These are phyloP conservation scores for Cirrhinus molitorella DNA, from an alignment of 2,797 vertebrate genomes.

Conservation along the genomic window DNA sequence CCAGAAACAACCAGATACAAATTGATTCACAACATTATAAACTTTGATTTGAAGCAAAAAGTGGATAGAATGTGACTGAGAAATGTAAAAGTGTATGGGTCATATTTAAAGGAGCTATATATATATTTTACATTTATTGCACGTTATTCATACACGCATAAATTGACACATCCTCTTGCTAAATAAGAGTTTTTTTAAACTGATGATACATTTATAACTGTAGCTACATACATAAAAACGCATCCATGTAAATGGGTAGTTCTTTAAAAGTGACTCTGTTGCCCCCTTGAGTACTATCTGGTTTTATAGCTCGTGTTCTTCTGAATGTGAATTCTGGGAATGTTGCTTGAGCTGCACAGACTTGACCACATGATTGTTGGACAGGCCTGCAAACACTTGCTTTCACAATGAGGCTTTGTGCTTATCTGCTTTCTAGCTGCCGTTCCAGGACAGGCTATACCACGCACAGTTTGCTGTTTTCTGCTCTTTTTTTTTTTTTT, in stretches of 20 bases:
- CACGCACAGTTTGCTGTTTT: background rate
- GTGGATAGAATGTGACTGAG: background rate
- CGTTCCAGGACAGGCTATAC: constrained; percentile 18
- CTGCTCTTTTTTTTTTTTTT: background rate
- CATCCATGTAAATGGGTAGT: background rate
- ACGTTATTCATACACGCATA: too few species aligned
- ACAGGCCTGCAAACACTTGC: constrained; percentile 40
- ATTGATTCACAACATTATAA: background rate
- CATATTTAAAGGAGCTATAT: too few species aligned
- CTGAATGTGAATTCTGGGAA: constrained; percentile 4
- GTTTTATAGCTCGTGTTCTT: constrained; percentile 9
- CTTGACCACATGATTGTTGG: constrained; percentile 45
- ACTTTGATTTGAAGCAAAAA: background rate
- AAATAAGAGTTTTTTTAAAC: background rate
- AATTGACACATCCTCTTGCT: too few species aligned
- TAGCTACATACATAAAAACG: background rate
- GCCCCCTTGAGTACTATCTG: background rate
- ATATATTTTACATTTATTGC: too few species aligned
- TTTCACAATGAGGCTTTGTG: constrained; percentile 57
- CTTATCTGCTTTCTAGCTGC: constrained; percentile 51
- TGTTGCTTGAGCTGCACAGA: background rate
- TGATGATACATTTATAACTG: background rate
- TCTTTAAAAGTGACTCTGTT: background rate
- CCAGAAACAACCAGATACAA: too few species aligned
- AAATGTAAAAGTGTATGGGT: too few species aligned